Evolutionary conservation across 2,888 invertebrate genomes (phyloP).

Genomic region (Lamellibrachia columna): DNA sequence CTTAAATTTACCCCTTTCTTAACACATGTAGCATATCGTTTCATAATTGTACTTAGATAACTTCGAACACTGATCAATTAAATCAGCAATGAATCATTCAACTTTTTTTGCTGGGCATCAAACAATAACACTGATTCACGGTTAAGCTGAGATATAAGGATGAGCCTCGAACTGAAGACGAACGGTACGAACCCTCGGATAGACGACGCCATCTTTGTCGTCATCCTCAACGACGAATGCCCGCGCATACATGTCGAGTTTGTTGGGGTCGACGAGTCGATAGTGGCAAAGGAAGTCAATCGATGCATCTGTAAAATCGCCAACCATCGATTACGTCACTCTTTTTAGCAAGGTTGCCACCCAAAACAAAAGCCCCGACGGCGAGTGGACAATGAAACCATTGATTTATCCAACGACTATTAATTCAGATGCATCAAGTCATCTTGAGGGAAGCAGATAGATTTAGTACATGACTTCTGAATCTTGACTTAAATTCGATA

Average conservation of each 20-base stretch:
- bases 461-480: no score
- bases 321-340: neutral
- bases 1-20: no score
- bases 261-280: slow-evolving; percentile 58
- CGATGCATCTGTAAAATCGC: slow-evolving; percentile 49
- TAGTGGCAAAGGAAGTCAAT: slow-evolving; percentile 64
- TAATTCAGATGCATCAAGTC: no score
- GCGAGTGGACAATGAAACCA: neutral
- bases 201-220: slow-evolving; percentile 58
- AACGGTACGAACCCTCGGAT: slow-evolving; percentile 46
- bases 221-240: slow-evolving; percentile 64
- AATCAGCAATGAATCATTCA: no score
- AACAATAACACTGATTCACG: no score
- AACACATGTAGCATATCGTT: no score
- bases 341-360: neutral
- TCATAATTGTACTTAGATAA: no score
- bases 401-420: no score
- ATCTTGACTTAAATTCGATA: neutral
- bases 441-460: no score
- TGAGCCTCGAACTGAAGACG: neutral
- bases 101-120: no score
- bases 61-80: no score
- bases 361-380: neutral
- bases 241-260: slow-evolving; percentile 61
- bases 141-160: neutral